Evolutionary conservation across 2,113 vertebrate species (phyloP).

Genomic region (Ifrita kowaldi): DNA sequence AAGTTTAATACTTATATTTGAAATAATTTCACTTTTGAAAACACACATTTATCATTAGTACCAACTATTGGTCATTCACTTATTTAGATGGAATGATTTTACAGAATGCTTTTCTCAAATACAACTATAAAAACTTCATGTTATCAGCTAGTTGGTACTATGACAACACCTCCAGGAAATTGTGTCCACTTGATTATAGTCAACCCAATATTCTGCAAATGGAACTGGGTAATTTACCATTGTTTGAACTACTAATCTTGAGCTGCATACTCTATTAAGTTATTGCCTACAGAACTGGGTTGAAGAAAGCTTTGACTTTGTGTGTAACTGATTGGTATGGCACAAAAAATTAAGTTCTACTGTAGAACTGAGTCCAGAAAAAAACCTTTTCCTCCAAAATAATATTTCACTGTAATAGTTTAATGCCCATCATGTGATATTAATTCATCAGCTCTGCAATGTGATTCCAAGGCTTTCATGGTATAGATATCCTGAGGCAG

Average conservation of each 20-base stretch:
- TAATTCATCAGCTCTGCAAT: conserved; percentile 90
- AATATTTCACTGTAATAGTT: conserved; percentile 61
- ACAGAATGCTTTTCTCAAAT: conserved; percentile 28
- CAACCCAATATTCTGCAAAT: conserved; percentile 50
- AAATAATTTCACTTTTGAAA: conserved; percentile 30
- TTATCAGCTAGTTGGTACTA: conserved; percentile 5
- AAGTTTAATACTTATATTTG: neutral
- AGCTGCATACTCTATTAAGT: conserved; percentile 67
- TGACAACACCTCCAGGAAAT: conserved; percentile 19
- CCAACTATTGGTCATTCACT: conserved; percentile 22
- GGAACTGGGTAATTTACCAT: conserved; percentile 77
- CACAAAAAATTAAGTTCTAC: conserved; percentile 77
- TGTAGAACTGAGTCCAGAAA: conserved; percentile 67
- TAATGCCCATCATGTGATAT: conserved; percentile 91
- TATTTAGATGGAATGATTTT: neutral
- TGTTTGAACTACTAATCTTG: conserved; percentile 84
- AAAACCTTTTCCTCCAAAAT: conserved; percentile 52
- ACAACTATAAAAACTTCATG: neutral
- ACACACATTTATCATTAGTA: conserved; percentile 16
- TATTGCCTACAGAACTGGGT: conserved; percentile 78
- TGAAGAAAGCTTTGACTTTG: conserved; percentile 68
- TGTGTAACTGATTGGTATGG: conserved; percentile 78
- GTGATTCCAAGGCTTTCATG: conserved; percentile 92
- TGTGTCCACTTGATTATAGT: conserved; percentile 22
- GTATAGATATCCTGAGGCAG: conserved; percentile 95